Base-by-base conservation (phyloP, 2,888 invertebrate species). In the Nymphalis polychloros region DNA sequence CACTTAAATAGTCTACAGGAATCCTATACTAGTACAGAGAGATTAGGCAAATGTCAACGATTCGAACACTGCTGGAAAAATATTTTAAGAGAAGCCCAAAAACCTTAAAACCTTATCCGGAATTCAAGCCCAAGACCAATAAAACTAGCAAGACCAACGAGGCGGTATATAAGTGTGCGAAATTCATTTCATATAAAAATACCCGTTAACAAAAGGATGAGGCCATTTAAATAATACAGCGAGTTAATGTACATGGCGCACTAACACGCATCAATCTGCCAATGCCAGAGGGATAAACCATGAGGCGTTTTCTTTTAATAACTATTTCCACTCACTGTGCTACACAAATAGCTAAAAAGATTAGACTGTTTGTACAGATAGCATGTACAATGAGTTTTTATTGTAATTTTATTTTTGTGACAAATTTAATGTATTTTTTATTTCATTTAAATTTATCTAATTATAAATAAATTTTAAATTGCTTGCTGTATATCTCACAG, bases 331-430 rank as follows among this genome's bases (percentile, higher is more conserved):
- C 82, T 84, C 82, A 84, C 84, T 77, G 82, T 80, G 79, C 83
- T 86, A 87, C 87, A 88, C 88, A 85, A 88, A 87, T 87, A 86
- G 85, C 85, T 85, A 82, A 85, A 88, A 86, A 88, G 86, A 89
- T 89, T 88, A 88, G 87, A 84, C 81, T 72, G 71, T 27, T 47
- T 48, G 85, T 88, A 89, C 64, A 8, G 87, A 76, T 64, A 6
- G 80, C 85, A 88, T 73, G 68, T 64, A 31, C 16, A 61, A 19
- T 23, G 8, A 19, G 17, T 1, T 7, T 27, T 41, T 10, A 41
- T 41, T 41, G 1, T 31, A 7, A 46, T 23, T 59, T 60, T 16
- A 23, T 23, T 47, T 23, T 23, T 13, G 8, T 1, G 7, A 6
- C 0, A 8, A 49, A n/a, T n/a, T n/a, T n/a, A n/a, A n/a, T n/a